Evolutionary conservation across 2,113 vertebrate genomes (phyloP).

Genomic region (Silurus glanis): DNA sequence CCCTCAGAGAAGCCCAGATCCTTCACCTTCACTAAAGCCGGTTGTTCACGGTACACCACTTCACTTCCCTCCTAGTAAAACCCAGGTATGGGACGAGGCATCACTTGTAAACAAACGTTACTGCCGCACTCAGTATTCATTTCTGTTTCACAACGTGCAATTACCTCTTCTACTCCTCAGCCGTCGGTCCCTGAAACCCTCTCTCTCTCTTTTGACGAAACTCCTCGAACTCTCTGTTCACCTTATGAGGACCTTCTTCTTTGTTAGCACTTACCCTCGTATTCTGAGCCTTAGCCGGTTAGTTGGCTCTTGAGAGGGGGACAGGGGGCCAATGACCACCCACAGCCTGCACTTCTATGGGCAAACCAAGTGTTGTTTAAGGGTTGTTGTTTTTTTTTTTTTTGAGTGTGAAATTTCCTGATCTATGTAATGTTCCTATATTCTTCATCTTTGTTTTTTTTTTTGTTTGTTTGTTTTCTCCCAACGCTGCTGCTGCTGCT

Average conservation of each 20-base stretch:
- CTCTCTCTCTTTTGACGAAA: neutral
- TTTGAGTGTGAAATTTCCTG: constrained; percentile 40
- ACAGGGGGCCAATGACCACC: constrained; percentile 24
- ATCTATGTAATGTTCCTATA: constrained; percentile 54
- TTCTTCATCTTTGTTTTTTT: constrained; percentile 44
- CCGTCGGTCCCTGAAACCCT: constrained; percentile 16
- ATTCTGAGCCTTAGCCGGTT: constrained; percentile 20
- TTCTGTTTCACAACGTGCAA: constrained; percentile 62
- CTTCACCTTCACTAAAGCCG: neutral
- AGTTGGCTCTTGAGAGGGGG: neutral
- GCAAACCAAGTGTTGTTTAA: constrained; percentile 60
- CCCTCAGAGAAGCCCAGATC: constrained; percentile 7
- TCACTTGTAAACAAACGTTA: constrained; percentile 64
- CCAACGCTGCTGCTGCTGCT: constrained; percentile 65
- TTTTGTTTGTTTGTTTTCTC: constrained; percentile 37
- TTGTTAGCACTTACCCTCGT: constrained; percentile 74
- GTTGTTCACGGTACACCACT: constrained; percentile 55
- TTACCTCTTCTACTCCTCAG: constrained; percentile 60
- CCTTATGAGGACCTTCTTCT: constrained; percentile 52
- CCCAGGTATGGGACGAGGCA: constrained; percentile 54
- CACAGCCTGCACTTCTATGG: constrained; percentile 64
- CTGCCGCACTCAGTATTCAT: constrained; percentile 69
- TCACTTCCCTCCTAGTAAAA: constrained; percentile 51
- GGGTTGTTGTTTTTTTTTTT: constrained; percentile 40
- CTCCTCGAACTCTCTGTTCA: constrained; percentile 1